phyloP scores from a whole-genome alignment of 2,888 invertebrate genomes.

The Yponomeuta evonymella region DNA sequence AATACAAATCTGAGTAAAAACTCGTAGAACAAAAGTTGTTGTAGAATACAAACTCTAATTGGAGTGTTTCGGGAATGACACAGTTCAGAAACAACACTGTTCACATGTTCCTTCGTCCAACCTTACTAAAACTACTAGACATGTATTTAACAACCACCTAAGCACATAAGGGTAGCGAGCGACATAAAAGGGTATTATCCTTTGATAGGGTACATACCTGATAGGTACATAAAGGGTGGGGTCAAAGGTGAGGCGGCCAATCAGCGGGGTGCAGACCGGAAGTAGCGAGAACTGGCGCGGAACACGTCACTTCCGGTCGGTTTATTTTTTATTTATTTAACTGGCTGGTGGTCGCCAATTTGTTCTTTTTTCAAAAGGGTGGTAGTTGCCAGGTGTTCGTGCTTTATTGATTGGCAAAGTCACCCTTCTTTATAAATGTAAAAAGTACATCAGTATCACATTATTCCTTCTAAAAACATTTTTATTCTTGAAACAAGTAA shows the following conservation, averaged over 20 bases:
- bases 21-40: too few species aligned
- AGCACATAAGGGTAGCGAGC: background rate
- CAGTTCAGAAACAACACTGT: background rate
- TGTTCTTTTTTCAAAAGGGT: background rate
- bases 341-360: slow-evolving; percentile 24
- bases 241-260: slow-evolving; percentile 68
- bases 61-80: too few species aligned
- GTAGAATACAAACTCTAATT: too few species aligned
- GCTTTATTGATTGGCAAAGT: background rate
- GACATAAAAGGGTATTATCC: background rate
- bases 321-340: slow-evolving; percentile 55
- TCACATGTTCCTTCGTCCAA: background rate
- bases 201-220: background rate
- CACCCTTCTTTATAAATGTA: background rate
- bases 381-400: background rate
- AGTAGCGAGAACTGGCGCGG: slow-evolving; percentile 44
- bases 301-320: slow-evolving; percentile 59
- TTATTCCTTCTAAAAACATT: too few species aligned
- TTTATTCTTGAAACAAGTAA: too few species aligned
- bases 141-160: background rate
- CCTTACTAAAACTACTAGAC: slow-evolving; percentile 17
- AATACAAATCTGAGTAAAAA: too few species aligned
- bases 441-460: too few species aligned
- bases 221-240: slow-evolving; percentile 31
- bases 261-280: slow-evolving; percentile 44